Base-by-base conservation (phyloP, 2,888 invertebrate species). In the Cloeon dipterum region DNA sequence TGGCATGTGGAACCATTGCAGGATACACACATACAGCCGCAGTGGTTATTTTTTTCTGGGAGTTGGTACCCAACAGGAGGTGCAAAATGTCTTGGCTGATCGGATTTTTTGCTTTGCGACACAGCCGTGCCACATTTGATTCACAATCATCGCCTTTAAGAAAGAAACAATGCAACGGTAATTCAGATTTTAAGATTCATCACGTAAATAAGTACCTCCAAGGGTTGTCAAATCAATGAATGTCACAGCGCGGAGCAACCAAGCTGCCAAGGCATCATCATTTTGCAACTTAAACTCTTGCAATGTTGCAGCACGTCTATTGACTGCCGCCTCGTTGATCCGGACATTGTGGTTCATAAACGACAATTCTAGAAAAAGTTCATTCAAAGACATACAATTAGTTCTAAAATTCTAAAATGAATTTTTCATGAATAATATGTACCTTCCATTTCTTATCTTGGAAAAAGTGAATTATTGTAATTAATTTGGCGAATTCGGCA, bases 21-120 rank as follows among this genome's bases (percentile, higher is more conserved):
- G 96, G 94, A 58, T 94, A 94, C 3, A 98, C 86, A 62, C 94
- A 98, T 17, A 98, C 82, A 2, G 96, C 93, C 32, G 81, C 96
- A 26, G 83, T 79, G 13, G 55, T 58, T 17, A 67, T 44, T 13
- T 47, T 51, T 49, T 41, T 39, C 14, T 42, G 41, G 1, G n/a
- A 20, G 7, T 19, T 32, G 8, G 32, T 11, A 13, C 21, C 32
- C 17, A 26, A 17, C 17, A 40, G 20, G 4, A 40, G 5, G 25
- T 42, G 40, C 17, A 36, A 39, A 16, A 33, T 8, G 25, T 37
- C 25, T 10, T 43, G 36, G 21, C 54, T 44, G 34, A 63, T 46
- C 5, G 59, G 57, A 42, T 54, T 46, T 25, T 54, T 52, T 50
- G 86, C 89, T 64, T 81, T 82, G 39, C 68, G 58, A 51, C 89